Evolutionary conservation across 2,797 vertebrate genomes (phyloP).

Genomic region (Gadopsis marmoratus): DNA sequence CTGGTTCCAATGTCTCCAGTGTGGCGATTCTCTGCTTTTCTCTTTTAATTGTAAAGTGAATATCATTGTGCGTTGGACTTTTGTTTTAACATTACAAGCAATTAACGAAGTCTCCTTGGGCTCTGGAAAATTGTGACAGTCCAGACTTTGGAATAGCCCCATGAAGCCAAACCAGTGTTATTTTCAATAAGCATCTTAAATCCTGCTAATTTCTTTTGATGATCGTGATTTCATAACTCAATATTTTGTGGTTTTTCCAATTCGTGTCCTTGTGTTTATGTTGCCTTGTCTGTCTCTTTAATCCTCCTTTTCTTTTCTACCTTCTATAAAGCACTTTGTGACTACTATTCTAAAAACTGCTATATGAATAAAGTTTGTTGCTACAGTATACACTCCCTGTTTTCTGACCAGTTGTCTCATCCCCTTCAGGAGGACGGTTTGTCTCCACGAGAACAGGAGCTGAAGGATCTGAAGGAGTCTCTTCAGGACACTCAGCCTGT

Average conservation of each 20-base stretch:
- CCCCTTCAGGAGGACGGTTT: slow-evolving; percentile 87
- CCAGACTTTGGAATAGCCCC: background rate
- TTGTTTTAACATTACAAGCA: background rate
- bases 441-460: slow-evolving; percentile 88
- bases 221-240: background rate
- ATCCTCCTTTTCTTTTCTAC: background rate
- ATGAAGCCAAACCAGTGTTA: background rate
- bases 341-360: background rate
- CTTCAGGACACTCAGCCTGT: slow-evolving; percentile 97
- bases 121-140: background rate
- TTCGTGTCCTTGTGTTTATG: background rate
- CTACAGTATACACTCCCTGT: background rate
- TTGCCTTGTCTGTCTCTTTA: background rate
- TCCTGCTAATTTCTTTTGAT: too few species aligned
- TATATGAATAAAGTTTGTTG: background rate
- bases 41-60: background rate
- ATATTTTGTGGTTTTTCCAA: background rate
- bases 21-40: background rate
- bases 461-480: slow-evolving; percentile 93
- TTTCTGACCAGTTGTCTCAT: slow-evolving; percentile 14
- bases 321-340: background rate
- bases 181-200: background rate
- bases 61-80: background rate
- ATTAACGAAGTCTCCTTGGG: background rate
- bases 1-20: background rate